Evolutionary conservation across 2,113 vertebrate species (phyloP), one percentile per base, ranked within the genome.

Genomic region (Percopsis transmontana): DNA sequence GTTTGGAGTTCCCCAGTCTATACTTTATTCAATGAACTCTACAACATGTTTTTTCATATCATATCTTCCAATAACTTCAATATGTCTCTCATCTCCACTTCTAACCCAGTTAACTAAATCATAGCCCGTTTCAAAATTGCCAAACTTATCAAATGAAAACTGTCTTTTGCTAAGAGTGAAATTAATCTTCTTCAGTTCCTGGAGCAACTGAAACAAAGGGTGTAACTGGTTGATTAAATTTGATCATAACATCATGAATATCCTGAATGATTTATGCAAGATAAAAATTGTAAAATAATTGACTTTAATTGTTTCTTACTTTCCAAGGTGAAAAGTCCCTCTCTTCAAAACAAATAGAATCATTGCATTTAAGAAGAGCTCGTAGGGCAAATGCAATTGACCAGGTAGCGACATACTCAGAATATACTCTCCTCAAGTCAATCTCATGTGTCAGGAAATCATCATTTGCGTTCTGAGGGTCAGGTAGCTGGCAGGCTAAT

Each of bases 111-210:
- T 58, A 11, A 85, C 66, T 40, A 90, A 50, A 52, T 88, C 66
- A 68, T 90, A 90, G 15, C 88, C 88, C 15, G 70, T 84, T 11
- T 67, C 47, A 19, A 84, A 78, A 62, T 83, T 69, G 14, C 88
- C 85, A 44, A 33, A 61, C 9, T 62, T 18, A 41, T 80, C 75
- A 44, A 87, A 90, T 33, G 72, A 68, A 45, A 86, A 85, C 0
- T 5, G 23, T 11, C 42, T 55, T 14, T 50, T 62, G 15, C 75
- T 74, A 20, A 76, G 52, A 16, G 77, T 76, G 66, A 84, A 90
- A 39, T 70, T 73, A 1, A 81, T 42, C 14, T 27, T 70, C 65
- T 79, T 81, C 16, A 90, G 55, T 75, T 80, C 77, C 11, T 76
- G 54, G 18, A 87, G 79, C 21, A 88, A 73, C 88, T 90, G 66